Base-by-base conservation (phyloP, 1,140 invertebrate genomes). In the Drosophila sp. region DNA sequence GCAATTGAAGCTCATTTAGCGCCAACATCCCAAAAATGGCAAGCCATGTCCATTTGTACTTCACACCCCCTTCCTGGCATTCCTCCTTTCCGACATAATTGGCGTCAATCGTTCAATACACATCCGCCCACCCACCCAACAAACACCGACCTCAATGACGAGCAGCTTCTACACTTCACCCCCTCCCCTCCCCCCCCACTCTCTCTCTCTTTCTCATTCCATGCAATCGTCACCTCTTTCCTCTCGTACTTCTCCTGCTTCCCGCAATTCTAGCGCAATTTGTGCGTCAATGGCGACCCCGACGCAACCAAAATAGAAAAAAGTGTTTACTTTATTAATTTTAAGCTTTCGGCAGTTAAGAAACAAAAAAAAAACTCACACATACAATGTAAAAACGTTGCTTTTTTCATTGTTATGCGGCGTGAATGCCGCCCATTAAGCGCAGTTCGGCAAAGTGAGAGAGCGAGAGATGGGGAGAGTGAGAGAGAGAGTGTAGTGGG, bases 251-350 rank as follows among this genome's bases (percentile, higher is more conserved):
- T 32, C 5, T 27, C 21, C 21, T 14, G n/a, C 21, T 14, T 29
- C 14, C 16, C 34, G 41, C 4, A 21, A 21, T 66, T 58, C 63
- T 72, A 79, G 51, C 57, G 66, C 78, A 61, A 74, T 81, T 79
- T 86, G 82, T 84, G 82, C 81, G 81, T 84, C 81, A 84, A 84
- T 84, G 62, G 69, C 34, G 41, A 54, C 58, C 41, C 32, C 63
- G 32, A 62, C 65, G 38, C 61, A 59, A 57, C 16, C 14, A 45
- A 43, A 76, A 82, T 70, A 78, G 36, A 59, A 59, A 67, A 72
- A 65, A 86, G 38, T 87, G 78, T 87, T 87, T 87, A 89, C 83
- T 87, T 87, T 89, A 87, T 87, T 87, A 87, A 87, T 87, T 87
- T 87, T 72, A 82, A 87, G 79, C 82, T 87, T 89, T 87, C 62